Conservation (phyloP, 2,888 invertebrate species). For the Chymomyza caudatula region DNA sequence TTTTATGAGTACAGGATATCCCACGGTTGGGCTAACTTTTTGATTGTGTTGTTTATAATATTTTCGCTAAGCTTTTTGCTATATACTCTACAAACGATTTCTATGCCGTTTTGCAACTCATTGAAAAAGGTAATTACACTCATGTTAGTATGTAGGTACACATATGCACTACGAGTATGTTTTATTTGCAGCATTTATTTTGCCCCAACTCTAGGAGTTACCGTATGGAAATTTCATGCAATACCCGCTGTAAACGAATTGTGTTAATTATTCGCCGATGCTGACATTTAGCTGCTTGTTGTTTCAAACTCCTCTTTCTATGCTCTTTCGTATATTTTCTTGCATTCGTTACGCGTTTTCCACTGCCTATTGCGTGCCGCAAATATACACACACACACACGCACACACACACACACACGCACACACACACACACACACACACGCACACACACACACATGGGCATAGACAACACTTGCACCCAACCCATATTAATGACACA, state of each 20-base stretch:
- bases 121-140: slow-evolving; percentile 9
- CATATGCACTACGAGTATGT: neutral
- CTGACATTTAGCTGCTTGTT: neutral
- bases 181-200: slow-evolving; percentile 15
- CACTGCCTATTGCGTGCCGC: neutral
- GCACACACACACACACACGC: neutral
- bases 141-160: neutral
- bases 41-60: neutral
- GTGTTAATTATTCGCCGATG: slow-evolving; percentile 57
- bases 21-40: neutral
- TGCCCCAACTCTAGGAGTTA: neutral
- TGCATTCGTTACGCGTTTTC: neutral
- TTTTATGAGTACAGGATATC: too few relatives aligned
- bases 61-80: neutral
- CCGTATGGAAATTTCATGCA: slow-evolving; percentile 47
- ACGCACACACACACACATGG: slow-evolving; percentile 12
- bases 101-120: slow-evolving; percentile 6
- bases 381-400: slow-evolving; percentile 16
- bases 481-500: neutral
- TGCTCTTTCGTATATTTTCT: neutral
- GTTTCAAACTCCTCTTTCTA: neutral
- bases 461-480: neutral
- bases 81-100: neutral
- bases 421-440: slow-evolving; percentile 18
- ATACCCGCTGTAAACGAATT: slow-evolving; percentile 61